Evolutionary conservation across 2,888 invertebrate species (phyloP), one percentile per base, ranked within the genome.

Genomic region (Adela reaumurella): DNA sequence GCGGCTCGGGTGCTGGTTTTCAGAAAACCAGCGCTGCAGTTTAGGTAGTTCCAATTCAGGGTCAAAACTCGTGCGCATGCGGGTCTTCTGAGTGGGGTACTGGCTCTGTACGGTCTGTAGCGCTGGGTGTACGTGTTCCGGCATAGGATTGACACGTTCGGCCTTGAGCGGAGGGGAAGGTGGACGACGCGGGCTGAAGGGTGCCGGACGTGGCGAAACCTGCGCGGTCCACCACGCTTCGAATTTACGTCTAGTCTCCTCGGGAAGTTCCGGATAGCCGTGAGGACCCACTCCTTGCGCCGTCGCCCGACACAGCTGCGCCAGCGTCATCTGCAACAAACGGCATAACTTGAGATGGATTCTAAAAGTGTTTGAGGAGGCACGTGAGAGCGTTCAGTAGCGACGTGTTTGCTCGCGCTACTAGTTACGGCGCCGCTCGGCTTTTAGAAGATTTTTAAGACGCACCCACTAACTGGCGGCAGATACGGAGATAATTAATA

Each of bases 51-150:
- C 98, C 61, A 95, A 81, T 71, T 97, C 97, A 0, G 97, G 96
- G 71, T 97, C 97, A 62, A 97, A 97, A 63, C 95, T 96, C 17
- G 97, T 97, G 56, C 97, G 83, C 93, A 97, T 95, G 60, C 97
- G 84, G 3, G 94, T 94, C 73, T 94, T 94, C 65, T 92, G 93
- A 19, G 89, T 90, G 5, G 88, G 87, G 57, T 87, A 87, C 67
- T 88, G 88, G 58, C 77, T 87, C 63, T 89, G 89, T 53, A 89
- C 88, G 5, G 86, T 87, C 70, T 90, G 88, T 58, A 91, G 74
- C 4, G 88, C 88, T 5, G 90, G 90, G 63, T 90, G 90, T 19
- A 85, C 74, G 56, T 82, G 79, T 59, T 79, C 86, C 52, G 74
- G 81, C 57, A 73, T 78, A 17, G 69, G 61, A 53, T 63, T 79